A percentile compares a stretch with the other conserved stretches of the same genome.
Conservation (phyloP, 2,797 vertebrate genomes). For the Phoebastria nigripes region DNA sequence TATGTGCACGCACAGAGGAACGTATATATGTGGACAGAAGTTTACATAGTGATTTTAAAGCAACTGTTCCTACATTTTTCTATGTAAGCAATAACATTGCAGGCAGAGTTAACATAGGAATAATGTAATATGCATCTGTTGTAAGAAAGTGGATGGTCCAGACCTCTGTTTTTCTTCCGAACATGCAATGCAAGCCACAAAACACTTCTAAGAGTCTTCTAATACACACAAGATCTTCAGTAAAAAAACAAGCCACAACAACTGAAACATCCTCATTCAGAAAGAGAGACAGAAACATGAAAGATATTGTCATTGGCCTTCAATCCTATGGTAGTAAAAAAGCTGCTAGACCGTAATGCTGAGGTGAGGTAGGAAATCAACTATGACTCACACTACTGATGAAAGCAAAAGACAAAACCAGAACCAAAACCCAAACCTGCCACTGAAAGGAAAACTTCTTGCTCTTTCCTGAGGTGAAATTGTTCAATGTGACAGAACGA, state of each 20-base stretch:
- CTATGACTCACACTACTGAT: not conserved
- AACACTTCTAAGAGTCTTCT: not conserved
- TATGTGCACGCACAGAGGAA: not conserved
- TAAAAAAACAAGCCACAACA: not conserved
- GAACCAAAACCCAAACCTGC: not conserved
- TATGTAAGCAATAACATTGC: not conserved
- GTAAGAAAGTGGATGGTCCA: not conserved
- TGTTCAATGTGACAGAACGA: not conserved
- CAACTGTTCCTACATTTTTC: not conserved
- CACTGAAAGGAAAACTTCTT: not conserved
- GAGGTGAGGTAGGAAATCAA: not conserved
- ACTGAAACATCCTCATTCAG: not conserved
- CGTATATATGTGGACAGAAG: not conserved
- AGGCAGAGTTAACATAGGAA: not conserved
- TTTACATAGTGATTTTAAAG: not conserved
- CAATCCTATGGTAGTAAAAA: not conserved
- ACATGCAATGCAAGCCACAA: accelerated
- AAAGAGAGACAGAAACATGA: not conserved
- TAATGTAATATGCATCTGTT: not conserved
- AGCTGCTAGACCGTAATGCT: not conserved
- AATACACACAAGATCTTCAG: accelerated
- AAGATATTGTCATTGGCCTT: not conserved
- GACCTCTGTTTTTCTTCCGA: not conserved
- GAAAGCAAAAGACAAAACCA: not conserved
- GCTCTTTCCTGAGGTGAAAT: not conserved